Conservation (phyloP, 2,113 vertebrate species). For the Mirza zaza region DNA sequence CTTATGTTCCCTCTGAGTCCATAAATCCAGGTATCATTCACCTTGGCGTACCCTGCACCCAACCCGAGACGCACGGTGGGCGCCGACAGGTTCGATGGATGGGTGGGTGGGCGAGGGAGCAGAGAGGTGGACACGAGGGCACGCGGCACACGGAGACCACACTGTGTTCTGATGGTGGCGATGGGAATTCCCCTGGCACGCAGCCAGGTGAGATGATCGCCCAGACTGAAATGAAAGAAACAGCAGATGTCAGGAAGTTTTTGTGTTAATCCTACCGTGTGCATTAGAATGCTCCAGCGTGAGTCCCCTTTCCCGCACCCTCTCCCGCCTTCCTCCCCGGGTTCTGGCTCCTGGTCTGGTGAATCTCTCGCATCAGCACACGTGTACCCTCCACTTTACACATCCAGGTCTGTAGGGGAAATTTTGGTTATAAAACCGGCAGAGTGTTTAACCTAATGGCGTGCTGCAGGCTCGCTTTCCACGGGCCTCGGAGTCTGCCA, state of each 20-base stretch:
- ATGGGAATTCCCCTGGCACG: constrained; percentile 62
- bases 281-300: background rate
- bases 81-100: accelerated
- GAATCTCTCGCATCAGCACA: background rate
- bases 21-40: background rate
- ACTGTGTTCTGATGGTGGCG: constrained; percentile 8
- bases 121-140: background rate
- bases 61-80: accelerated
- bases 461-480: constrained; percentile 40
- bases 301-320: background rate
- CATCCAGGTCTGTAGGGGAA: constrained; percentile 46
- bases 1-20: background rate
- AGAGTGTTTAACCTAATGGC: constrained; percentile 31
- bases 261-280: background rate
- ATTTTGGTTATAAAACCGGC: constrained; percentile 7
- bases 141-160: background rate
- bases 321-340: background rate
- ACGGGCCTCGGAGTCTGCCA: constrained; percentile 48
- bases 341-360: background rate
- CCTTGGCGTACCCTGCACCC: background rate
- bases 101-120: background rate
- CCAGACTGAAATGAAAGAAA: constrained; percentile 53
- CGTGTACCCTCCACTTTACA: background rate
- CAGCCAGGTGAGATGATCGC: constrained; percentile 35
- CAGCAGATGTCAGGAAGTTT: constrained; percentile 68